Conservation (phyloP, 2,113 vertebrate species). For the Erpornis zantholeuca region DNA sequence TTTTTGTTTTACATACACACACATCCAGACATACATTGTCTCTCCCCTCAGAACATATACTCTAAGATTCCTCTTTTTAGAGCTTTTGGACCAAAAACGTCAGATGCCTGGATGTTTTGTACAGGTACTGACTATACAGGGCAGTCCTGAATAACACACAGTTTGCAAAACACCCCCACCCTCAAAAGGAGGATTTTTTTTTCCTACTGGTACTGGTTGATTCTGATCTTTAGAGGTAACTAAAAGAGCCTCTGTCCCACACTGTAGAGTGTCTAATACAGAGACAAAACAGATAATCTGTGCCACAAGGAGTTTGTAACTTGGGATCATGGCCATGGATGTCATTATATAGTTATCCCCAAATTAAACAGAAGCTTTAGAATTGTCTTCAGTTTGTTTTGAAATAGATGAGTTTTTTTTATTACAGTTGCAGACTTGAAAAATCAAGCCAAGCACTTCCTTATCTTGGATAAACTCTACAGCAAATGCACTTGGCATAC, state of each 20-base stretch:
- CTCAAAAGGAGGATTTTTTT: not conserved
- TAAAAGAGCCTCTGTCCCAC: not conserved
- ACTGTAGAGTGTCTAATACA: not conserved
- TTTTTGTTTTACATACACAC: not conserved
- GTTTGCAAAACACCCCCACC: not conserved
- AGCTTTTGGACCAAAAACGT: not conserved
- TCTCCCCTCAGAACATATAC: not conserved
- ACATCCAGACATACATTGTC: not conserved
- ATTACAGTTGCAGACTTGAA: not conserved
- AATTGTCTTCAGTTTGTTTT: not conserved
- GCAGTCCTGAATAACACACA: not conserved
- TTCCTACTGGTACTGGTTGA: not conserved
- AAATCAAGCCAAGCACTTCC: not conserved
- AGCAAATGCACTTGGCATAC: not conserved
- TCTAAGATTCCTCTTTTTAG: not conserved
- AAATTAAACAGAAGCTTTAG: not conserved
- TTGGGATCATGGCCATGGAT: not conserved
- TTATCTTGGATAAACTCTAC: not conserved
- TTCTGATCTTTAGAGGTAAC: not conserved
- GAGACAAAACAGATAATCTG: not conserved
- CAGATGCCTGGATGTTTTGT: not conserved
- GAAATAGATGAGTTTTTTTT: not conserved
- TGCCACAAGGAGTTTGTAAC: not conserved
- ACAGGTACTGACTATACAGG: accelerated
- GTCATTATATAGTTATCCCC: not conserved